phyloP scores from a whole-genome alignment of 1,140 invertebrate genomes.

The Sitophilus oryzae region DNA sequence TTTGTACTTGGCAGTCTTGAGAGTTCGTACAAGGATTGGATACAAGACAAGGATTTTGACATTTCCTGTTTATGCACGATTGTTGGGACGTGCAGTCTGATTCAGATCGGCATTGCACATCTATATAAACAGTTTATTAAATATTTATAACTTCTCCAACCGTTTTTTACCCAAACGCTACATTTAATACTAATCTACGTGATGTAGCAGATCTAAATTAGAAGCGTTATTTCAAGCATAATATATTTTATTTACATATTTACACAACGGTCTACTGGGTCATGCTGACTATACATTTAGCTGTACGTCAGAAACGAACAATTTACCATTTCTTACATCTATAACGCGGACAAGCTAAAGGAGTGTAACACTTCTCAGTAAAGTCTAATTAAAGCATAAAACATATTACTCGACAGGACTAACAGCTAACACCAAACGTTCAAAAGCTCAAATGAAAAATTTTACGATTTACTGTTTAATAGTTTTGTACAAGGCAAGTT shows the following conservation, averaged over 20 bases:
- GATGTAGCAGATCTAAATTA: background rate
- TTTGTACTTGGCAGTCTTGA: slow-evolving; percentile 68
- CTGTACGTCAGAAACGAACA: too few relatives aligned
- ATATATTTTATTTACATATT: slow-evolving; percentile 18
- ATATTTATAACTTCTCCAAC: background rate
- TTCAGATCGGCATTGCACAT: slow-evolving; percentile 64
- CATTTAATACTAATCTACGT: background rate
- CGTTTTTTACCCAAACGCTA: too few relatives aligned
- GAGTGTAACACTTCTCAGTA: too few relatives aligned
- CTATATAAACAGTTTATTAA: slow-evolving; percentile 43
- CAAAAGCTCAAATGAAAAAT: too few relatives aligned
- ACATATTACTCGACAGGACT: too few relatives aligned
- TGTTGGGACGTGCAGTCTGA: slow-evolving; percentile 65
- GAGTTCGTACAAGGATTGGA: slow-evolving; percentile 59
- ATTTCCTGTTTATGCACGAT: slow-evolving; percentile 71
- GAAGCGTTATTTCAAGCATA: background rate
- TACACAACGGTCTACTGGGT: slow-evolving; percentile 7
- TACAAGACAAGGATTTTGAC: slow-evolving; percentile 56
- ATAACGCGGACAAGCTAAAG: too few relatives aligned
- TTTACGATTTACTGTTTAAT: too few relatives aligned
- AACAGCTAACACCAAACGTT: too few relatives aligned
- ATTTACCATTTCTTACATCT: too few relatives aligned
- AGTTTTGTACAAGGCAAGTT: too few relatives aligned
- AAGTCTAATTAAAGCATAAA: too few relatives aligned
- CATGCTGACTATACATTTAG: background rate